Evolutionary conservation across 2,113 vertebrate species (phyloP).

Genomic region (Narcine bancroftii): DNA sequence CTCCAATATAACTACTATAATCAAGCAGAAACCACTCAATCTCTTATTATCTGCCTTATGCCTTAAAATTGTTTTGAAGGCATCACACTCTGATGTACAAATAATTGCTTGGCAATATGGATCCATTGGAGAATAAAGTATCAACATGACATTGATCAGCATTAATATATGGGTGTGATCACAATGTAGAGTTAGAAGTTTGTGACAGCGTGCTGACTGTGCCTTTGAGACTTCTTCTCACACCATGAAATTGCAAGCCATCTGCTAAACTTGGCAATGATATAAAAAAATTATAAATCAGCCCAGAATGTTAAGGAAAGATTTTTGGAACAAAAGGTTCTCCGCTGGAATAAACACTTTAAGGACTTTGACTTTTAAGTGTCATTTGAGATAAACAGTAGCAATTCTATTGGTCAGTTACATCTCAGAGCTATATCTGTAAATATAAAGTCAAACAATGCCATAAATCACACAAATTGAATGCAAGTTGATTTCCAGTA

Average conservation of each 20-base stretch:
- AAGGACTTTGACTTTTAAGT: neutral
- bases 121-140: neutral
- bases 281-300: conserved; percentile 3
- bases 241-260: conserved; percentile 7
- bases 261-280: neutral
- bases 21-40: neutral
- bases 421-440: neutral
- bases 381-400: neutral
- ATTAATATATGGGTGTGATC: neutral
- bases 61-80: conserved; percentile 6
- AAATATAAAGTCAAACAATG: neutral
- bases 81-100: neutral
- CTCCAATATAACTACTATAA: neutral
- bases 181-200: neutral
- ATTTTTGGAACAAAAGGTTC: neutral
- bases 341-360: neutral
- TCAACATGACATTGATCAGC: neutral
- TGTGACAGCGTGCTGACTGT: neutral
- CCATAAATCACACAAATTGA: neutral
- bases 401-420: neutral
- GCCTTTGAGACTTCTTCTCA: conserved; percentile 18
- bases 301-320: neutral
- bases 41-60: neutral
- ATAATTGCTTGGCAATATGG: neutral
- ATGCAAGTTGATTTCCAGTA: neutral